Conservation (phyloP, 2,888 invertebrate genomes). For the Chrysolina americana region DNA sequence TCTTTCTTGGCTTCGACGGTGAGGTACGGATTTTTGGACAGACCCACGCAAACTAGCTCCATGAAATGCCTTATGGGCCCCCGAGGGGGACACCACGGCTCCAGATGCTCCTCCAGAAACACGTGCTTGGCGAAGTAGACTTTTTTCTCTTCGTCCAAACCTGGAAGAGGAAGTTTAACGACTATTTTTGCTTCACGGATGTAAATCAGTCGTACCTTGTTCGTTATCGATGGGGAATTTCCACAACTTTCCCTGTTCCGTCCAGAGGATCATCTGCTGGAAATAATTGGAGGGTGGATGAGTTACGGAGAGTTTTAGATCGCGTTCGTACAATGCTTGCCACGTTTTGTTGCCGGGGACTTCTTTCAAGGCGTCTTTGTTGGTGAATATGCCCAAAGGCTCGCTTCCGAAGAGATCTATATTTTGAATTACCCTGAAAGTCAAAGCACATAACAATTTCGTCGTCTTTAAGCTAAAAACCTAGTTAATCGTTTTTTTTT, state of each 20-base stretch:
- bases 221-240: constrained; percentile 98
- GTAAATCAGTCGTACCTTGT: constrained; percentile 76
- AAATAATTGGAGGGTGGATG: constrained; percentile 90
- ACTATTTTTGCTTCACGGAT: no score
- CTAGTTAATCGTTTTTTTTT: no score
- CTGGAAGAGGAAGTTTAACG: constrained; percentile 66
- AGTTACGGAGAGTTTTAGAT: constrained; percentile 77
- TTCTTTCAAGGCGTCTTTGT: constrained; percentile 60
- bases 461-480: no score
- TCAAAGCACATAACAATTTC: neutral
- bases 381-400: constrained; percentile 78
- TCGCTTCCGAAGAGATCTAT: constrained; percentile 77
- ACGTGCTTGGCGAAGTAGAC: constrained; percentile 95
- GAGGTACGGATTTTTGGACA: constrained; percentile 95
- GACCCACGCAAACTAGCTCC: constrained; percentile 94
- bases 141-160: constrained; percentile 76
- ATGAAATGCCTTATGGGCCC: constrained; percentile 97
- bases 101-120: constrained; percentile 89
- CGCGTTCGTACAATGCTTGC: constrained; percentile 77
- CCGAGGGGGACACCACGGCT: constrained; percentile 89
- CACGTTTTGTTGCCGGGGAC: constrained; percentile 75
- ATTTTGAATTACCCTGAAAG: constrained; percentile 57
- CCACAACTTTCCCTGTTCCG: constrained; percentile 95
- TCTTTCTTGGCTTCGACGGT: constrained; percentile 89
- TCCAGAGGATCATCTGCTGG: constrained; percentile 95